Conservation (phyloP, 2,888 invertebrate genomes). For the Andrena bicolor region DNA sequence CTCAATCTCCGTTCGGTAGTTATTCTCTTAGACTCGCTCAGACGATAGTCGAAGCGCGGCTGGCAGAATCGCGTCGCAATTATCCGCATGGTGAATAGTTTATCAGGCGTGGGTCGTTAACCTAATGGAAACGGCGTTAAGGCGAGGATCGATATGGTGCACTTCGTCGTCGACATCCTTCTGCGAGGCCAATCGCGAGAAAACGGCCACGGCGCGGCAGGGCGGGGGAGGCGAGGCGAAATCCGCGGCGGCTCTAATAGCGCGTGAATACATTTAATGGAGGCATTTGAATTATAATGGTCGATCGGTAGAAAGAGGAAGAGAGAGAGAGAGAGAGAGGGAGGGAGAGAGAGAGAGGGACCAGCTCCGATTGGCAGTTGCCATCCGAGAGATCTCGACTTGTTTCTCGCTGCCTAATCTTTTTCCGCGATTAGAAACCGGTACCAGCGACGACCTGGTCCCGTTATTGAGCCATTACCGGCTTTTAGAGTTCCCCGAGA, state of each 20-base stretch:
- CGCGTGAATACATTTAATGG: slow-evolving; percentile 73
- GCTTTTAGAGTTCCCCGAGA: slow-evolving; percentile 40
- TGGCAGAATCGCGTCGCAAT: slow-evolving; percentile 68
- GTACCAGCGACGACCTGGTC: slow-evolving; percentile 41
- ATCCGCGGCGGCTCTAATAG: slow-evolving; percentile 66
- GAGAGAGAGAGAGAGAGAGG: neutral
- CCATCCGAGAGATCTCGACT: slow-evolving; percentile 48
- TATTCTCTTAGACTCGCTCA: slow-evolving; percentile 28
- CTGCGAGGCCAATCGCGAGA: slow-evolving; percentile 60
- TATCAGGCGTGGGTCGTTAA: slow-evolving; percentile 73
- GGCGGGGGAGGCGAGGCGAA: slow-evolving; percentile 37
- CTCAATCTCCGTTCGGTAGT: slow-evolving; percentile 42
- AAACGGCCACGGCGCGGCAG: slow-evolving; percentile 35
- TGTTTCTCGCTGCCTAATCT: slow-evolving; percentile 63
- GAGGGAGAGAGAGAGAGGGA: neutral
- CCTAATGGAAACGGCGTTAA: slow-evolving; percentile 73
- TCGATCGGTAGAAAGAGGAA: slow-evolving; percentile 49
- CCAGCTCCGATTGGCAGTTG: slow-evolving; percentile 62
- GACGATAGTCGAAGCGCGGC: slow-evolving; percentile 42
- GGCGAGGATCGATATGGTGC: slow-evolving; percentile 69
- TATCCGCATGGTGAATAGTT: slow-evolving; percentile 72
- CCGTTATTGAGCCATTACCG: slow-evolving; percentile 60
- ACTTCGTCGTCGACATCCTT: slow-evolving; percentile 64
- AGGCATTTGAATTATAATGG: slow-evolving; percentile 74
- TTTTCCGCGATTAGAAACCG: slow-evolving; percentile 67